Percentiles rank a stretch among this genome's conserved stretches.
Evolutionary conservation across 2,113 vertebrate genomes (phyloP).

Genomic region (Miniopterus natalensis): DNA sequence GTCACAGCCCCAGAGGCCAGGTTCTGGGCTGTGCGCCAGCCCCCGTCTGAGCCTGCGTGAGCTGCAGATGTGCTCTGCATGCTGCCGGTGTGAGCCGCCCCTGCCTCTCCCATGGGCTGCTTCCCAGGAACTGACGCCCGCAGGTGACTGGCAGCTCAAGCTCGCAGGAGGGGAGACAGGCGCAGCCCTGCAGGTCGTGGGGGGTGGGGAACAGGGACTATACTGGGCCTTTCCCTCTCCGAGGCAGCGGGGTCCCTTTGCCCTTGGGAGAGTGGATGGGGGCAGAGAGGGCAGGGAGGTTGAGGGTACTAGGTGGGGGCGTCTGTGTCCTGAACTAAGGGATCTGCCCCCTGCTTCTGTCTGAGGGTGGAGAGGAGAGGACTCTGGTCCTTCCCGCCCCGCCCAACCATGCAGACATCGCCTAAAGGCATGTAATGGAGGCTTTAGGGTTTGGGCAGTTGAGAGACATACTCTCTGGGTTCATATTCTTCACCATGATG

Average conservation of each 20-base stretch:
- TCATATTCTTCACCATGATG: neutral
- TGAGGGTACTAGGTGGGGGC: neutral
- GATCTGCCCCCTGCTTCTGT: neutral
- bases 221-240: neutral
- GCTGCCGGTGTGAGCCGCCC: neutral
- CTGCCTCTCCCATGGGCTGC: neutral
- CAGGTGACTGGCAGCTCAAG: too few relatives aligned
- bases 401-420: neutral
- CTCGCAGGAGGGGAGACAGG: too few relatives aligned
- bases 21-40: neutral
- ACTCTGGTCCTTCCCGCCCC: neutral
- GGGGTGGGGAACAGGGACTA: accelerated
- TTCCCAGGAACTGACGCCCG: too few relatives aligned
- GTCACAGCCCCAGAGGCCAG: neutral
- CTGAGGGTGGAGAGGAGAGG: neutral
- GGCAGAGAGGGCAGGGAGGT: neutral
- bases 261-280: neutral
- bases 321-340: neutral
- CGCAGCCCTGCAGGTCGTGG: neutral
- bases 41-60: accelerated
- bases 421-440: neutral
- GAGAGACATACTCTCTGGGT: neutral
- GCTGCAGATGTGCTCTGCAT: too few relatives aligned
- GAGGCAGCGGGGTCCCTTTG: neutral
- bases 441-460: neutral